Conservation (phyloP, 2,888 invertebrate genomes). For the Caenorhabditis auriculariae region DNA sequence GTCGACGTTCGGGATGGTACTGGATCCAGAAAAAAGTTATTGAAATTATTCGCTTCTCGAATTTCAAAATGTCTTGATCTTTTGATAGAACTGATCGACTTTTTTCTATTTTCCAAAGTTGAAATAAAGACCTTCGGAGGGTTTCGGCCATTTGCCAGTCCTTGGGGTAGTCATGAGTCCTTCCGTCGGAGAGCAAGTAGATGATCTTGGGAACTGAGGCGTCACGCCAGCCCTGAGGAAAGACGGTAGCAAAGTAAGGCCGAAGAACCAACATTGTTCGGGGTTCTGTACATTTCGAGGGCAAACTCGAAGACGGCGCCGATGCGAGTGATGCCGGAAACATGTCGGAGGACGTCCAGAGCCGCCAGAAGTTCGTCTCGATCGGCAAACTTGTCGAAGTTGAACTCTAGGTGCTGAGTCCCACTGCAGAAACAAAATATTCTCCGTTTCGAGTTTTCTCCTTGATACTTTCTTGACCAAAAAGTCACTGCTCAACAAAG, state of each 20-base stretch:
- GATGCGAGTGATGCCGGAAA: conserved; percentile 59
- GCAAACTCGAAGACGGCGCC: conserved; percentile 61
- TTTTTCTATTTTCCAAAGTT: conserved; percentile 1
- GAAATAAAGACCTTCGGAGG: conserved; percentile 30
- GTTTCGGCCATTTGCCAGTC: conserved; percentile 54
- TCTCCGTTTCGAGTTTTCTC: too few species aligned
- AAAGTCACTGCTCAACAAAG: too few species aligned
- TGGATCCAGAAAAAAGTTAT: conserved; percentile 2
- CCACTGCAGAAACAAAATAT: conserved; percentile 41
- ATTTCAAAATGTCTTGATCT: neutral
- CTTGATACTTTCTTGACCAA: too few species aligned
- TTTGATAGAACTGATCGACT: neutral
- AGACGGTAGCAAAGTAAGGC: neutral
- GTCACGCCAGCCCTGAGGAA: conserved; percentile 56
- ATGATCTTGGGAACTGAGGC: conserved; percentile 58
- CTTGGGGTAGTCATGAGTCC: conserved; percentile 61
- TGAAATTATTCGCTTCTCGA: neutral
- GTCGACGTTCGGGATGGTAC: conserved; percentile 48
- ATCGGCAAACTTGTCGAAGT: conserved; percentile 54
- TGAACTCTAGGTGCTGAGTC: conserved; percentile 61
- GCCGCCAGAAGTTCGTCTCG: conserved; percentile 54
- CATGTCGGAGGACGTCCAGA: conserved; percentile 53
- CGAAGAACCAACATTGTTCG: conserved; percentile 34
- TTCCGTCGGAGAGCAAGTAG: conserved; percentile 60
- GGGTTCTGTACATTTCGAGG: conserved; percentile 37